Base-by-base conservation (phyloP, 2,797 vertebrate species). In the Cercopithecus mitis region DNA sequence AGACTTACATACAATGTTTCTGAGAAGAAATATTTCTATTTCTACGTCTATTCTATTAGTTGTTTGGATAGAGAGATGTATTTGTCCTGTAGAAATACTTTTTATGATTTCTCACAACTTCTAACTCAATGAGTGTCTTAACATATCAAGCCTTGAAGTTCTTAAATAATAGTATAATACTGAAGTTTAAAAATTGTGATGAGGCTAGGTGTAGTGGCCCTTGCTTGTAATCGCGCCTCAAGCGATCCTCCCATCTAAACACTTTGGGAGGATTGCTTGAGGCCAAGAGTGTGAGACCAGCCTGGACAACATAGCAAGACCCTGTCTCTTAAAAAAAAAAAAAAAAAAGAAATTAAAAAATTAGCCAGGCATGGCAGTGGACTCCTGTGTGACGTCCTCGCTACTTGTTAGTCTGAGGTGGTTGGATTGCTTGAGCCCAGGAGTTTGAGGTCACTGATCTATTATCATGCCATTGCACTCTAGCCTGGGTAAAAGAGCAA, bases 51-150 rank as follows among this genome's bases (percentile, higher is more conserved):
- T 80, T 95, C 5, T 58, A 67, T 55, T 94, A 55, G 20, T 30
- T 93, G 19, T 92, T 95, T 82, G 3, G 13, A 47, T 61, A 41
- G 76, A 91, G 58, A 89, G 7, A 43, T 92, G 19, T 5, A 83
- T 41, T 93, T 90, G 39, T 15, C 22, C 8, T 47, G 52, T 43
- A 85, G 64, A 50, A 89, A 64, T 25, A n/a, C 73, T 24, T 77
- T 43, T 50, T 58, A 41, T 79, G 33, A 80, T 41, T 84, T 87
- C n/a, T 94, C 33, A 88, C 30, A 52, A n/a, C 25, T 96, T 95
- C 94, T 95, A 90, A 82, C 20, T 92, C 20, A 72, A 52, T 85
- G 20, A 77, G 20, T 93, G 94, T 95, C 39, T 94, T 94, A 91
- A 90, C 1, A 75, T 33, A 79, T 50, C 9, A 75, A 94, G 41